Base-by-base conservation (phyloP, 2,113 vertebrate genomes). In the Clarias magur region DNA sequence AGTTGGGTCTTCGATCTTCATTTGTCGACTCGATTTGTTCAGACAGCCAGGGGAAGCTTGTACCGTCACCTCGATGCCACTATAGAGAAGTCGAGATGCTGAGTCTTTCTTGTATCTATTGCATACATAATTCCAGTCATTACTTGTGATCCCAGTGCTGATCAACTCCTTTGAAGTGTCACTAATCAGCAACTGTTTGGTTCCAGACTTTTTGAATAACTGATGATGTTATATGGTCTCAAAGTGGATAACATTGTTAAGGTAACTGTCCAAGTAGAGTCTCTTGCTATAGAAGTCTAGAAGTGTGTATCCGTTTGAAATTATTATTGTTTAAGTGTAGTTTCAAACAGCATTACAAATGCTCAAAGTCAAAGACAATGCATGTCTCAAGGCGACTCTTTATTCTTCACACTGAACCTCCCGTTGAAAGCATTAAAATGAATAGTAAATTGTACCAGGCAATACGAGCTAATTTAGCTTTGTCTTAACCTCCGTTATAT, bases 351-450 rank as follows among this genome's bases (percentile, higher is more conserved):
- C 59, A 86, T 67, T 80, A 80, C 42, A 53, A 80, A 67, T 80
- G 27, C 34, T 48, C 48, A 48, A 48, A 70, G 34, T 80, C 30
- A 86, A 68, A 70, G 48, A 30, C 68, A 38, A 23, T 38, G 2
- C 53, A 54, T 67, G 12, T 23, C 60, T 68, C 27, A 80, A 9
- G 80, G 21, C 12, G 13, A 42, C 42, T 79, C 19, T 30, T 54
- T 54, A 85, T n/a, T 19, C 42, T 67, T 67, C 73, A 67, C 63
- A 68, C 34, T 59, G 11, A 68, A 68, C 27, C 30, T 80, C 21
- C 48, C 27, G 38, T 57, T 57, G 73, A 80, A 30, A 62, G 25
- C 48, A 56, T 80, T 86, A 59, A 86, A 85, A 80, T 38, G 62
- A 86, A 57, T 21, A 21, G 19, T 56, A 53, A 56, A 25, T 60